A percentile compares a stretch with the other conserved stretches of the same genome.
phyloP scores from a whole-genome alignment of 2,888 invertebrate species.

The Halocaridina rubra region DNA sequence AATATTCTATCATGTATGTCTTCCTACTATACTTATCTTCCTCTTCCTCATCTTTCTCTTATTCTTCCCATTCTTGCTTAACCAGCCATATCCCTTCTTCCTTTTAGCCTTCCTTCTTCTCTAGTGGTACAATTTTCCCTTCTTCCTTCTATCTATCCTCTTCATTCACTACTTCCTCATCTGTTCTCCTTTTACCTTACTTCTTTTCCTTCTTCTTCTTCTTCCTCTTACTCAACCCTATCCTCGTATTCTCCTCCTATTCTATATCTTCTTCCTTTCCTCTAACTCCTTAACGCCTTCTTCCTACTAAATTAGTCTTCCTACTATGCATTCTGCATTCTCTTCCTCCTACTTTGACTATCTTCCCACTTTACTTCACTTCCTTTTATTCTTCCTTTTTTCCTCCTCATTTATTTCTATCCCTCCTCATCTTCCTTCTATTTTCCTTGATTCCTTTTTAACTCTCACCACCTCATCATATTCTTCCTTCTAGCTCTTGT shows the following conservation, averaged over 20 bases:
- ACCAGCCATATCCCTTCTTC: background rate
- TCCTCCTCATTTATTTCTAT: background rate
- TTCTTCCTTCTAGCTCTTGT: background rate
- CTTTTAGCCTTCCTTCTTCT: background rate
- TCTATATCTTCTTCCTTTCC: background rate
- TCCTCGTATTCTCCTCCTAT: background rate
- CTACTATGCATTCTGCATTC: background rate
- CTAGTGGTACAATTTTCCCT: background rate
- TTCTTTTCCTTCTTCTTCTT: background rate
- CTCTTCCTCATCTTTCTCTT: constrained; percentile 5
- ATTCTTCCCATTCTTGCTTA: background rate
- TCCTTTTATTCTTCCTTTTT: background rate
- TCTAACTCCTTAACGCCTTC: background rate
- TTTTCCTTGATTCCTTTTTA: too few species aligned
- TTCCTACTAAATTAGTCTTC: too few species aligned
- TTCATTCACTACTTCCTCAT: background rate
- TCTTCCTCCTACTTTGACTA: background rate
- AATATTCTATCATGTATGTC: too few species aligned
- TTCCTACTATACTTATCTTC: too few species aligned
- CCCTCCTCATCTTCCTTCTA: background rate
- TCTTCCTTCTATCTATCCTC: background rate
- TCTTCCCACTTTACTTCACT: background rate
- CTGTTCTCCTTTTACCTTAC: background rate
- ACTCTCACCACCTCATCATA: background rate
- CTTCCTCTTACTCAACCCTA: background rate